Evolutionary conservation across 1,140 invertebrate genomes (phyloP), one percentile per base, ranked within the genome.

Genomic region (Drosophila nannoptera): DNA sequence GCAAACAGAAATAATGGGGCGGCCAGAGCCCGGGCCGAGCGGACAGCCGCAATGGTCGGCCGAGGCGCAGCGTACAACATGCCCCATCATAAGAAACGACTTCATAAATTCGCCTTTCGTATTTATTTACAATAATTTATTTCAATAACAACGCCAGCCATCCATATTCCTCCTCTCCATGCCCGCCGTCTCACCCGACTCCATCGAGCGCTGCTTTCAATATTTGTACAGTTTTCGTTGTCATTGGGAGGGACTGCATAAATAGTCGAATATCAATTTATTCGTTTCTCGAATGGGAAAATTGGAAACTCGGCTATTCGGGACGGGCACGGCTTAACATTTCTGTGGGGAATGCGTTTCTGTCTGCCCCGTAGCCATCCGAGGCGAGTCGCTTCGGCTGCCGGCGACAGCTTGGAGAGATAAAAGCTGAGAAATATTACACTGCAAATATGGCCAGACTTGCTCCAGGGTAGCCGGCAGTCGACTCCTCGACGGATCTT

Each of bases 101-200:
- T 84, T 87, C 83, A 87, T 87, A 87, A 87, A 88, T 76, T 76
- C 66, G 59, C 67, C 75, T 84, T 75, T 86, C 77, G 80, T 87
- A 78, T 87, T 88, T 87, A 88, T 87, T 86, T 87, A 81, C 84
- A 87, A 88, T 88, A 87, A 87, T 88, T 88, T 87, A 87, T 87
- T 81, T 84, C 74, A 80, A 88, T 87, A 86, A 86, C 86, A 77
- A 75, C 78, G 73, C 70, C 76, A 48, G 50, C 63, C 81, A 74
- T 77, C 22, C 22, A 22, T 22, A 22, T 22, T 22, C 3, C 22
- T 58, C 70, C 73, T 75, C 36, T 58, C n/a, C 32, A 29, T 3
- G 11, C 59, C 49, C 33, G 43, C 55, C 16, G 55, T 35, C 65
- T 52, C 49, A 35, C 43, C 14, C 32, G 58, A 43, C 50, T 40